phyloP scores from a whole-genome alignment of 2,888 invertebrate species.

The Cotesia congregata region DNA sequence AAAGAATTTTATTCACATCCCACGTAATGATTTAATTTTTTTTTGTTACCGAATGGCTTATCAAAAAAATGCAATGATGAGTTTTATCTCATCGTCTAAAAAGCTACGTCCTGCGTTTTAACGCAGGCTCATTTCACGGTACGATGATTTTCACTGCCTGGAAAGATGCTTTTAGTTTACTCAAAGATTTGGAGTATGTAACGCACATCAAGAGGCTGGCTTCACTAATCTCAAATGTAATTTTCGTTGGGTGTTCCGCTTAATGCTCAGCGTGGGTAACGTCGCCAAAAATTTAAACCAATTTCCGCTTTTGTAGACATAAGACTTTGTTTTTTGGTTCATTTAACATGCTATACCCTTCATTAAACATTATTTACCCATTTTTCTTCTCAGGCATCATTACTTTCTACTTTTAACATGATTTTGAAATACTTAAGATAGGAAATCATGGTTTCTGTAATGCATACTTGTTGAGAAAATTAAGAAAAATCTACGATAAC shows the following conservation, averaged over 20 bases:
- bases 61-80: constrained; percentile 37
- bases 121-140: constrained; percentile 53
- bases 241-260: constrained; percentile 46
- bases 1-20: background rate
- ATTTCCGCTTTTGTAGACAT: constrained; percentile 44
- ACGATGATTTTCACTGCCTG: constrained; percentile 47
- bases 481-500: too few relatives aligned
- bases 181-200: constrained; percentile 36
- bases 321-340: constrained; percentile 40
- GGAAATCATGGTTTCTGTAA: background rate
- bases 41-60: constrained; percentile 31
- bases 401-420: constrained; percentile 10
- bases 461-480: background rate
- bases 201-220: constrained; percentile 27
- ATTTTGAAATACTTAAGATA: background rate
- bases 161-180: constrained; percentile 47
- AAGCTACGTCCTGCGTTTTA: constrained; percentile 35
- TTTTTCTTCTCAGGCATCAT: constrained; percentile 13
- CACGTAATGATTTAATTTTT: constrained; percentile 22
- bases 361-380: constrained; percentile 40
- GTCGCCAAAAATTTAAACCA: constrained; percentile 37
- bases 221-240: constrained; percentile 45
- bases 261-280: constrained; percentile 41
- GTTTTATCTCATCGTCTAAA: constrained; percentile 41
- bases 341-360: constrained; percentile 43